Percentiles rank a stretch among this genome's conserved stretches.
Evolutionary conservation across 2,888 invertebrate species (phyloP).

Genomic region (Nycteola revayana): DNA sequence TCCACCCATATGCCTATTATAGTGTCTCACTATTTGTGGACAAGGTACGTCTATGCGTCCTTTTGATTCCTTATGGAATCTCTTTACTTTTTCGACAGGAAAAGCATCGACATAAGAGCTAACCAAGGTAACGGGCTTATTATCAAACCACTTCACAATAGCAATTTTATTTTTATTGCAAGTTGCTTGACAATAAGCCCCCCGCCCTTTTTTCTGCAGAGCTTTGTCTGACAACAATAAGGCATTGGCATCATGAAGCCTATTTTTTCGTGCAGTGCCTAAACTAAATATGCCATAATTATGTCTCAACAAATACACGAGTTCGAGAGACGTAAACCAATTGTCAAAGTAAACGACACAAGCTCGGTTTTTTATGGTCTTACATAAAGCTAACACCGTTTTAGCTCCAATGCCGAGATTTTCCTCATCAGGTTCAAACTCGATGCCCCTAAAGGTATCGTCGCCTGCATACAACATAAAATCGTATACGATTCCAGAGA

Average conservation of each 20-base stretch:
- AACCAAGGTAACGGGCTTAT: conserved; percentile 23
- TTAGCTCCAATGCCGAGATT: conserved; percentile 23
- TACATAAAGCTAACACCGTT: conserved; percentile 15
- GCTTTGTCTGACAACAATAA: conserved; percentile 12
- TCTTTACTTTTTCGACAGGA: conserved; percentile 14
- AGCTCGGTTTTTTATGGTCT: conserved; percentile 4
- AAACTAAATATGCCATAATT: conserved; percentile 8
- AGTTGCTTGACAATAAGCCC: conserved; percentile 9
- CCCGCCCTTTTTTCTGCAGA: conserved; percentile 14
- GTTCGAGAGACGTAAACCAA: background rate
- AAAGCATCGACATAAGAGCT: conserved; percentile 20
- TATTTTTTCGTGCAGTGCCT: conserved; percentile 17
- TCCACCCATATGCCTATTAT: too few relatives aligned
- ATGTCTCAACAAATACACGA: background rate
- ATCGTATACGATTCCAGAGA: conserved; percentile 41
- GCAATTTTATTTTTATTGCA: conserved; percentile 16
- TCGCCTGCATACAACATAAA: too few relatives aligned
- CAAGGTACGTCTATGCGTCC: conserved; percentile 13
- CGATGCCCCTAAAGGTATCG: too few relatives aligned
- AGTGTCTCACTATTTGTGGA: conserved; percentile 12
- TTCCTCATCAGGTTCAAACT: conserved; percentile 3
- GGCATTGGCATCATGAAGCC: conserved; percentile 12
- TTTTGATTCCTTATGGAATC: conserved; percentile 16
- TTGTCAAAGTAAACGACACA: conserved; percentile 14
- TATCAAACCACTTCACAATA: conserved; percentile 28